Percentiles rank a stretch among this genome's conserved stretches.
Evolutionary conservation across 2,113 vertebrate genomes (phyloP).

Genomic region (Menura novaehollandiae): DNA sequence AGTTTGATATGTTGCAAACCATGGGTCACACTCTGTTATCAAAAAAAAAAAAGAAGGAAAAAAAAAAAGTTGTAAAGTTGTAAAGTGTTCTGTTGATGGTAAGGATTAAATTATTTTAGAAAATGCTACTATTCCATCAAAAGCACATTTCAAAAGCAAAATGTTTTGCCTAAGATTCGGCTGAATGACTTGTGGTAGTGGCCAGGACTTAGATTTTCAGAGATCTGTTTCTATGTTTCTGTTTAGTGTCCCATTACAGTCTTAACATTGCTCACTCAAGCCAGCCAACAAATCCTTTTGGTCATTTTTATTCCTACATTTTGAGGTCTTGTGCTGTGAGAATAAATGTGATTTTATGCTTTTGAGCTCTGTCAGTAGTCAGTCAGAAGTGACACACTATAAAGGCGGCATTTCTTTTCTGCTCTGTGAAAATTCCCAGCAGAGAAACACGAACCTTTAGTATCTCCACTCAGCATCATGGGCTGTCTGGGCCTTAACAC

Average conservation of each 20-base stretch:
- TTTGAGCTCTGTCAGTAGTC: not conserved
- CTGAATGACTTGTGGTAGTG: not conserved
- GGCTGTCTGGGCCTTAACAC: not conserved
- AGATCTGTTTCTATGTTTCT: not conserved
- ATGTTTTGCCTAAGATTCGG: not conserved
- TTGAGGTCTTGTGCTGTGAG: not conserved
- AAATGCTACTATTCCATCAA: not conserved
- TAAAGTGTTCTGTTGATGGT: not conserved
- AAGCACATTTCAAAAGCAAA: not conserved
- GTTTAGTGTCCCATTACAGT: not conserved
- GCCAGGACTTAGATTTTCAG: not conserved
- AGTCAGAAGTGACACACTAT: not conserved
- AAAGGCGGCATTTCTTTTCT: not conserved
- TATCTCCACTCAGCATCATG: conserved; percentile 13
- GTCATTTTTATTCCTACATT: not conserved
- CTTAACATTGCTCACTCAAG: not conserved
- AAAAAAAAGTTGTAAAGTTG: no score
- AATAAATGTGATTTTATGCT: not conserved
- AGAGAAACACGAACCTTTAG: conserved; percentile 14
- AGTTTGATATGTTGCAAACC: not conserved
- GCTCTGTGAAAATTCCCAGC: conserved; percentile 13
- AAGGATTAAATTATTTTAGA: not conserved
- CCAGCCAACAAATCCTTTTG: not conserved
- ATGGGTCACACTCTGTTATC: not conserved
- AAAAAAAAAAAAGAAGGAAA: not conserved